phyloP scores from a whole-genome alignment of 23 tunicate species.

The Styela plicata region DNA sequence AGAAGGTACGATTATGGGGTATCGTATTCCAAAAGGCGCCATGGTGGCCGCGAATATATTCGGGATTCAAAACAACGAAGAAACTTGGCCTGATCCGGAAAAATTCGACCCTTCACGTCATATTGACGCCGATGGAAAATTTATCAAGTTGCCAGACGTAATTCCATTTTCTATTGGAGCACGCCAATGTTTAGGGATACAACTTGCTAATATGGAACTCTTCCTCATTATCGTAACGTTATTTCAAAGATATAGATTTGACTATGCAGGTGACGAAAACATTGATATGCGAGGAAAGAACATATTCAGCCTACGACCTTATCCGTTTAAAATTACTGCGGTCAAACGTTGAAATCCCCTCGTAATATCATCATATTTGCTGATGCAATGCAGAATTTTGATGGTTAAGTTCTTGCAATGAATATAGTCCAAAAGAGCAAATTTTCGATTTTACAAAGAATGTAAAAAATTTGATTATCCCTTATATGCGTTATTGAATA shows the following conservation, averaged over 20 bases:
- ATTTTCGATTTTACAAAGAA: no score
- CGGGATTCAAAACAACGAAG: constrained; percentile 51
- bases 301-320: constrained; percentile 31
- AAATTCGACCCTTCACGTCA: constrained; percentile 55
- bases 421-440: no score
- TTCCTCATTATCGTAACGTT: constrained; percentile 34
- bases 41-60: constrained; percentile 39
- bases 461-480: no score
- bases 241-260: constrained; percentile 39
- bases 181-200: constrained; percentile 54
- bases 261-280: constrained; percentile 29
- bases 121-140: constrained; percentile 47
- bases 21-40: constrained; percentile 45
- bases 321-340: constrained; percentile 16
- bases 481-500: no score
- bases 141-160: constrained; percentile 32
- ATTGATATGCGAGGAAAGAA: constrained; percentile 45
- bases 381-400: no score
- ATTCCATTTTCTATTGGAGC: constrained; percentile 53
- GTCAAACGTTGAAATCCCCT: neutral
- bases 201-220: constrained; percentile 69
- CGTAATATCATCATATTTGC: no score
- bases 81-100: constrained; percentile 53
- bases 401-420: no score
- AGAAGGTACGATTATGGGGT: constrained; percentile 38